Conservation (phyloP, 2,113 vertebrate species). For the Pithys albifrons region DNA sequence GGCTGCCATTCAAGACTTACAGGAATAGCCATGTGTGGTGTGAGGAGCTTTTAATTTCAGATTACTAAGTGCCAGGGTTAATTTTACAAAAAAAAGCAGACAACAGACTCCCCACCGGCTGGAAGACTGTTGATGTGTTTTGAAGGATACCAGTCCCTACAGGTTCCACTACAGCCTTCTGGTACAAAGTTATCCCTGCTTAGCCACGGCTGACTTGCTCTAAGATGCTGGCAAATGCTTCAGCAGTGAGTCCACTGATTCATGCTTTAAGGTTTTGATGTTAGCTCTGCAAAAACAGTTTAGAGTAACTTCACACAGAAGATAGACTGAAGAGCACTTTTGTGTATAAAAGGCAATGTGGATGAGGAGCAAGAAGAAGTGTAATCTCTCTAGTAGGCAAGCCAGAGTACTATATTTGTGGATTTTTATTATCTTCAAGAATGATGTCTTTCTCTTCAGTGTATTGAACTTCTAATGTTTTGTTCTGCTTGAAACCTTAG, state of each 20-base stretch:
- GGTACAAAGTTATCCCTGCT: neutral
- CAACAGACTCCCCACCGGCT: neutral
- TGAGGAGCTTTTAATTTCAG: neutral
- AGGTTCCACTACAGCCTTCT: neutral
- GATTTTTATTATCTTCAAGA: neutral
- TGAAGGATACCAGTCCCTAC: neutral
- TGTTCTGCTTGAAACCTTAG: neutral
- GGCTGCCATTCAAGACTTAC: rapidly evolving
- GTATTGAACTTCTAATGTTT: neutral
- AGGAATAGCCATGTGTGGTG: neutral
- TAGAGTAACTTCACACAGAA: neutral
- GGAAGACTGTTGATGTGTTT: neutral
- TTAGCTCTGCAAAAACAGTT: neutral
- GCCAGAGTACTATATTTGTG: neutral
- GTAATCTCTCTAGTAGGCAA: neutral
- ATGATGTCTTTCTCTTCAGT: neutral
- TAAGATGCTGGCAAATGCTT: neutral
- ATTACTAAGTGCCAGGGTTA: neutral
- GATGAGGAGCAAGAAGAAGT: neutral
- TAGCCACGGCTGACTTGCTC: neutral
- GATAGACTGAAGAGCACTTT: neutral
- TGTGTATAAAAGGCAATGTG: neutral
- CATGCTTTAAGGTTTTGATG: neutral
- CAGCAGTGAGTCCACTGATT: neutral
- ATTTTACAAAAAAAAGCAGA: neutral